Percentiles rank a stretch among this genome's conserved stretches.
Conservation (phyloP, 1,140 invertebrate species). For the Anthonomus grandis region DNA sequence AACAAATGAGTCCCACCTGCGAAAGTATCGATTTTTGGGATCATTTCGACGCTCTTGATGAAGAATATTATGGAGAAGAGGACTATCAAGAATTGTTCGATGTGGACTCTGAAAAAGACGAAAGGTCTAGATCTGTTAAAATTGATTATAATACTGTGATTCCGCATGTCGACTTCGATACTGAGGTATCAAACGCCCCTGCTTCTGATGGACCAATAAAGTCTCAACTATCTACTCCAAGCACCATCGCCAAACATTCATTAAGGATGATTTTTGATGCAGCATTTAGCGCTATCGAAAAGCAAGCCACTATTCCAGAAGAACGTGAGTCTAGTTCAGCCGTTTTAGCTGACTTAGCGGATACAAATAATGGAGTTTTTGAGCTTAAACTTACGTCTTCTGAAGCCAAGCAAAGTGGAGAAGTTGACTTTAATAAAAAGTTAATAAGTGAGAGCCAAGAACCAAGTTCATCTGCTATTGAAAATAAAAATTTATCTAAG, state of each 20-base stretch:
- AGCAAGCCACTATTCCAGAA: no score
- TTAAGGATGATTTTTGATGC: constrained; percentile 5
- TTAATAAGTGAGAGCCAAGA: no score
- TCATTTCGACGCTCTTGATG: neutral
- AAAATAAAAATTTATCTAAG: no score
- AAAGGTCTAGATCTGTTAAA: constrained; percentile 18
- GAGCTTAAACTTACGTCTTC: no score
- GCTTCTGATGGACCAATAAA: neutral
- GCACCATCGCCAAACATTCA: constrained; percentile 13
- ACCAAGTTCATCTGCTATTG: no score
- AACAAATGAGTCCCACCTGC: constrained; percentile 8
- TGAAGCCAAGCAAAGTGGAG: no score
- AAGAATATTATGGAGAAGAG: constrained; percentile 6
- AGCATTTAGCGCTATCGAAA: no score
- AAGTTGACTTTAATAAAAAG: no score
- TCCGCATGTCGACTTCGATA: constrained; percentile 30
- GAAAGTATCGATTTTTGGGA: neutral
- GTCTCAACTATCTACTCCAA: constrained; percentile 4
- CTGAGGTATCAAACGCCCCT: neutral
- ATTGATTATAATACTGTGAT: constrained; percentile 30
- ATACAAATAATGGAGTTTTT: no score
- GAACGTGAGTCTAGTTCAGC: no score
- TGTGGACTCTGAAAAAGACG: neutral
- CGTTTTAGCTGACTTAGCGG: no score
- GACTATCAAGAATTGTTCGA: constrained; percentile 1